Evolutionary conservation across 2,888 invertebrate genomes (phyloP).

Genomic region (Apodemia duryi): DNA sequence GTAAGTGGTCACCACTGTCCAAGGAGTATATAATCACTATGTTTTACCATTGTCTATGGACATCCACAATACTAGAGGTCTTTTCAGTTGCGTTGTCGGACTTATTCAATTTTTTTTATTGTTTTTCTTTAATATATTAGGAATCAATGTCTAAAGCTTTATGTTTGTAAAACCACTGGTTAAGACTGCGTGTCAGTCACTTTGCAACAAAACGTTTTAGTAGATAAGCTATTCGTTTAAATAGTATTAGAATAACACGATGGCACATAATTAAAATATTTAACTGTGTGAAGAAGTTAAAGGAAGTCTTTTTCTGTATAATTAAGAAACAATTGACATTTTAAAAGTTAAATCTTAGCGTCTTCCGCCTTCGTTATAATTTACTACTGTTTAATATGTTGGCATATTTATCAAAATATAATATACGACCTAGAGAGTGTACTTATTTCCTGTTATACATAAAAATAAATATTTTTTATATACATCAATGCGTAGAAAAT

Average conservation of each 20-base stretch:
- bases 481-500: too few species aligned
- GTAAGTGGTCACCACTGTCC: too few species aligned
- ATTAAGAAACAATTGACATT: conserved; percentile 3
- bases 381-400: neutral
- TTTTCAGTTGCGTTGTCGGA: too few species aligned
- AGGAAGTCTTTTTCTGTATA: neutral
- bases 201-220: neutral
- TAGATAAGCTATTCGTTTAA: neutral
- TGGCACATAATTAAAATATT: neutral
- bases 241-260: neutral
- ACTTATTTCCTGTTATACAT: neutral
- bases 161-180: neutral
- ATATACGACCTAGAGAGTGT: neutral
- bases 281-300: conserved; percentile 1
- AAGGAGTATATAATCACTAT: too few species aligned
- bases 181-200: neutral
- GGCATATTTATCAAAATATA: neutral
- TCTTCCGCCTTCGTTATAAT: conserved; percentile 1
- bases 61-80: too few species aligned
- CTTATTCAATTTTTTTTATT: too few species aligned
- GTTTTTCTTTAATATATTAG: too few species aligned
- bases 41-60: too few species aligned
- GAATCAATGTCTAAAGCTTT: neutral
- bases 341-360: neutral
- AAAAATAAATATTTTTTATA: neutral